Percentiles rank a stretch among this genome's conserved stretches.
These are phyloP conservation scores for Drosophila neotestacea DNA, from an alignment of 2,888 invertebrate species.

Conservation along the genomic window DNA sequence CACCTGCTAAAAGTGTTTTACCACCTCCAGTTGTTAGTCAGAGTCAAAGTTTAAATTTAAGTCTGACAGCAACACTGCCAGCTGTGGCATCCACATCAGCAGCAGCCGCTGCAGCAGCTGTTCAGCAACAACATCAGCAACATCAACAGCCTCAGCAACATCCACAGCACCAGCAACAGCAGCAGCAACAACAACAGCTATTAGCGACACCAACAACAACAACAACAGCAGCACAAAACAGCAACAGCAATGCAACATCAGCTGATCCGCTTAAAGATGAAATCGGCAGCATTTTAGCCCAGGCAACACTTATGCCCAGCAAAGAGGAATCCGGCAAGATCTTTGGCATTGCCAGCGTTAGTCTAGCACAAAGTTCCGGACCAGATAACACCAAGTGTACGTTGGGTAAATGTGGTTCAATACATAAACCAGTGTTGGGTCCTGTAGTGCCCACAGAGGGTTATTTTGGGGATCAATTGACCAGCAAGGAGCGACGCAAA, in stretches of 20 bases:
- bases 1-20: slow-evolving; percentile 9
- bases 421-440: slow-evolving; percentile 85
- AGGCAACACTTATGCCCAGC: slow-evolving; percentile 85
- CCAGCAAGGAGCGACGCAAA: slow-evolving; percentile 85
- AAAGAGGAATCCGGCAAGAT: slow-evolving; percentile 86
- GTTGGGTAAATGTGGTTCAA: slow-evolving; percentile 85
- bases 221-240: slow-evolving; percentile 27
- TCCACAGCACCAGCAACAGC: slow-evolving; percentile 29
- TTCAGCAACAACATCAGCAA: slow-evolving; percentile 15
- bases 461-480: slow-evolving; percentile 84
- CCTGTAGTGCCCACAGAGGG: slow-evolving; percentile 85
- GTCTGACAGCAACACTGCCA: slow-evolving; percentile 39
- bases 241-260: slow-evolving; percentile 8
- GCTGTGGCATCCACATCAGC: slow-evolving; percentile 65
- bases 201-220: slow-evolving; percentile 36
- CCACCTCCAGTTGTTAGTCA: slow-evolving; percentile 21
- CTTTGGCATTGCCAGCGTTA: slow-evolving; percentile 85
- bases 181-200: slow-evolving; percentile 36
- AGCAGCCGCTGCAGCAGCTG: slow-evolving; percentile 60
- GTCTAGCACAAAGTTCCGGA: slow-evolving; percentile 85
- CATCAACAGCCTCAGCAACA: slow-evolving; percentile 30
- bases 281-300: slow-evolving; percentile 83
- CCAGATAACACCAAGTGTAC: slow-evolving; percentile 85
- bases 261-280: slow-evolving; percentile 83
- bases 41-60: slow-evolving; percentile 52